A percentile compares a stretch with the other conserved stretches of the same genome.
Evolutionary conservation across 64 coral and sea anemone genomes (phyloP).

Genomic region (Hydrozoanthus tunicans): DNA sequence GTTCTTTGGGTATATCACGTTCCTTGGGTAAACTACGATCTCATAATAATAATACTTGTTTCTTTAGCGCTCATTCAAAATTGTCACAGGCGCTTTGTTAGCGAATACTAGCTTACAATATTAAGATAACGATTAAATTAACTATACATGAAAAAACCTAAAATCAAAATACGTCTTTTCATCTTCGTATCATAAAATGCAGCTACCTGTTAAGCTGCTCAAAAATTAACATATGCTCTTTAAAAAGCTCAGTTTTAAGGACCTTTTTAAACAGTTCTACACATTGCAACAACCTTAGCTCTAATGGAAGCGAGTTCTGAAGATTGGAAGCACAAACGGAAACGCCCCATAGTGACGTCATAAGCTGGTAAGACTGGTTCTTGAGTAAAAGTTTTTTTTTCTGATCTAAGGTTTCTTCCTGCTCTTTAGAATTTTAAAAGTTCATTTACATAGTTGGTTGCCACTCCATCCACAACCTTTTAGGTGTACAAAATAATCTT

Average conservation of each 20-base stretch:
- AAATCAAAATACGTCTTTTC: background rate
- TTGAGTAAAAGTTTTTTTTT: constrained; percentile 21
- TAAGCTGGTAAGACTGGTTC: constrained; percentile 25
- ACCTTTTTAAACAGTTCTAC: constrained; percentile 32
- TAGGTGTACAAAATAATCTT: constrained; percentile 23
- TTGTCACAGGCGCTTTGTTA: too few species aligned
- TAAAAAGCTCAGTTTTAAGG: constrained; percentile 37
- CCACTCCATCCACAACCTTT: constrained; percentile 43
- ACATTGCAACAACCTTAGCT: constrained; percentile 24
- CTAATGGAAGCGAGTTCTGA: constrained; percentile 20
- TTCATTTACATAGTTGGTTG: background rate
- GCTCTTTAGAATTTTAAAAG: constrained; percentile 30
- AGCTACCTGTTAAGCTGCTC: constrained; percentile 1
- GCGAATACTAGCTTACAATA: too few species aligned
- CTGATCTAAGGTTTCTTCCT: background rate
- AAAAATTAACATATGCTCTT: constrained; percentile 36
- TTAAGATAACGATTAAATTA: too few species aligned
- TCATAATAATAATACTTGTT: too few species aligned
- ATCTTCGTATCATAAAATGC: constrained; percentile 16
- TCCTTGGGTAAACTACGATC: too few species aligned
- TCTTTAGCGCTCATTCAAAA: too few species aligned
- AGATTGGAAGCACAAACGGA: constrained; percentile 15
- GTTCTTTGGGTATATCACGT: too few species aligned
- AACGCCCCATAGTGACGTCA: background rate
- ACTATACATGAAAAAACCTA: too few species aligned